phyloP scores from a whole-genome alignment of 2,113 vertebrate species.

The Apteryx mantelli region DNA sequence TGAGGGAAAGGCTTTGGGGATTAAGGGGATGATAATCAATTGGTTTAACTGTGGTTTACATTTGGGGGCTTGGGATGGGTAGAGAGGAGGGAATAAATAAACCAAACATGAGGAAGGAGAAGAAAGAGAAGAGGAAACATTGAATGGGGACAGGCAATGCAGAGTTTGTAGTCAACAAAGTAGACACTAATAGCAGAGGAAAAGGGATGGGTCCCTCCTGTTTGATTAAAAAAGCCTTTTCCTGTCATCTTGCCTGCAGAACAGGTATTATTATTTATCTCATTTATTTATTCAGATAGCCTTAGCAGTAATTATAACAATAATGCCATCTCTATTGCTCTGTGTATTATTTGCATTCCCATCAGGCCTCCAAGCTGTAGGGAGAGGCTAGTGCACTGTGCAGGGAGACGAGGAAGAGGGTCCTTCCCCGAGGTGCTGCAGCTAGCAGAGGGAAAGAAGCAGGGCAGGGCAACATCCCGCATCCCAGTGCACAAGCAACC shows the following conservation, averaged over 20 bases:
- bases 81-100: background rate
- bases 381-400: background rate
- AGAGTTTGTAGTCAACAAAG: background rate
- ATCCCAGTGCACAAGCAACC: background rate
- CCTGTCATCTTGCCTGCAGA: slow-evolving; percentile 44
- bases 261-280: slow-evolving; percentile 34
- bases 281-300: background rate
- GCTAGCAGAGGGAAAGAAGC: background rate
- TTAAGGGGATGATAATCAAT: background rate
- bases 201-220: slow-evolving; percentile 14
- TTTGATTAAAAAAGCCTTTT: slow-evolving; percentile 33
- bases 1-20: background rate
- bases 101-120: background rate
- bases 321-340: background rate
- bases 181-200: slow-evolving; percentile 4
- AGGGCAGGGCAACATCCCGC: background rate
- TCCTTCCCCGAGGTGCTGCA: background rate
- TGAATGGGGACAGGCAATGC: background rate
- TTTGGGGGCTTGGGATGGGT: background rate
- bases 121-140: background rate
- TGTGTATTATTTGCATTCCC: background rate
- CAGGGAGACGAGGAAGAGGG: background rate
- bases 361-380: background rate
- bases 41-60: background rate
- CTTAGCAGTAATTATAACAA: slow-evolving; percentile 21